Evolutionary conservation across 2,888 invertebrate genomes (phyloP).

Genomic region (Trilocha varians): DNA sequence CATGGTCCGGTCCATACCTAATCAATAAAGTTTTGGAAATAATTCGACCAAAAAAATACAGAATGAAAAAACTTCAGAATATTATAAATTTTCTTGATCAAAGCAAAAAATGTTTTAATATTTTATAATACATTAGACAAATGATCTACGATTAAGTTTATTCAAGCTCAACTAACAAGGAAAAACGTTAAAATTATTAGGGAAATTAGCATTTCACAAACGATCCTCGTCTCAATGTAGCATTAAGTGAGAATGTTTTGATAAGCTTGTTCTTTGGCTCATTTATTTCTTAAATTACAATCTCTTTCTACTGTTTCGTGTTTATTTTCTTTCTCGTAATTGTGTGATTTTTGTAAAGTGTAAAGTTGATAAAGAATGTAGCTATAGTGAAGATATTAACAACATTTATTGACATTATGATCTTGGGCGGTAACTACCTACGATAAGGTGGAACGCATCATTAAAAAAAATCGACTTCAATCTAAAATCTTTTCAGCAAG

Average conservation of each 20-base stretch:
- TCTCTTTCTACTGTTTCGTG: conserved; percentile 7
- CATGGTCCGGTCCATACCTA: too few relatives aligned
- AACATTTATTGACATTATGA: too few relatives aligned
- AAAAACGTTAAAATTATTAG: conserved; percentile 9
- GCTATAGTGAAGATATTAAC: too few relatives aligned
- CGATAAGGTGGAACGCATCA: too few relatives aligned
- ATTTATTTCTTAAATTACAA: conserved; percentile 18
- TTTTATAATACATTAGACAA: not conserved
- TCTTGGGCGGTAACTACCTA: too few relatives aligned
- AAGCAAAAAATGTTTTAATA: too few relatives aligned
- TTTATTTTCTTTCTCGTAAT: conserved; percentile 7
- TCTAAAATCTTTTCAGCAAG: too few relatives aligned
- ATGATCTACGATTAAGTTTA: not conserved
- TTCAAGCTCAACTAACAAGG: not conserved
- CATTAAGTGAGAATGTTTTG: conserved; percentile 21
- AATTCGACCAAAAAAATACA: too few relatives aligned
- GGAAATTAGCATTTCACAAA: conserved; percentile 15
- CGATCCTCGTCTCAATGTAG: conserved; percentile 17
- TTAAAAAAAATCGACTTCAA: too few relatives aligned
- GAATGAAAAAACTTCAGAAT: too few relatives aligned
- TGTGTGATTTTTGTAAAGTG: not conserved
- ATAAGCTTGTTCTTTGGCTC: conserved; percentile 17
- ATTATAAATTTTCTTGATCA: too few relatives aligned
- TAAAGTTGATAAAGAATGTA: not conserved
- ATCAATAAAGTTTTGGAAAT: too few relatives aligned